Evolutionary conservation across 2,888 invertebrate species (phyloP).

Genomic region (Plagodis pulveraria): DNA sequence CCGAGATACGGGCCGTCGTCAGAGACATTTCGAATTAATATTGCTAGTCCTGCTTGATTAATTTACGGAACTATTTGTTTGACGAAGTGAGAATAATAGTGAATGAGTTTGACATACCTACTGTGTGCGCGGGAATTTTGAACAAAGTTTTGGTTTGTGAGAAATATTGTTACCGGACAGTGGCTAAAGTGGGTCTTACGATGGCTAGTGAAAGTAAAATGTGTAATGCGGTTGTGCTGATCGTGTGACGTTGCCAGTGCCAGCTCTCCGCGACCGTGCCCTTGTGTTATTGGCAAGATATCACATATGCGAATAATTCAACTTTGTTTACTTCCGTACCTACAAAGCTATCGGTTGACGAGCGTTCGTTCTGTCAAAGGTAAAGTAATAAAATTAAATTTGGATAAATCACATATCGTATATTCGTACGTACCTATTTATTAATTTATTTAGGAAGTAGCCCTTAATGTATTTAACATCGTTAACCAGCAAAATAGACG

Average conservation of each 20-base stretch:
- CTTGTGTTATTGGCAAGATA: constrained; percentile 71
- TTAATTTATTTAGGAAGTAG: background rate
- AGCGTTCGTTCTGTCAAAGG: constrained; percentile 29
- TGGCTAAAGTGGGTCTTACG: constrained; percentile 37
- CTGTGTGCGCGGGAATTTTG: constrained; percentile 68
- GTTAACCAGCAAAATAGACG: too few relatives aligned
- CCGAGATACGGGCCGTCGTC: constrained; percentile 10
- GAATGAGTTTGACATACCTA: constrained; percentile 71
- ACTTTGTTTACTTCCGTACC: constrained; percentile 56
- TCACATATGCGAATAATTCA: constrained; percentile 61
- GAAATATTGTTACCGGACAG: constrained; percentile 38
- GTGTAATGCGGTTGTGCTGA: constrained; percentile 60
- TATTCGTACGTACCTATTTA: too few relatives aligned
- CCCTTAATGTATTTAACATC: background rate
- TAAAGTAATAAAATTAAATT: too few relatives aligned
- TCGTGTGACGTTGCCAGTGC: constrained; percentile 57
- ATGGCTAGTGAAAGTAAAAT: constrained; percentile 67
- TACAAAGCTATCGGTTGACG: constrained; percentile 35
- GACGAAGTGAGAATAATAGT: constrained; percentile 34
- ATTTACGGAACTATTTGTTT: constrained; percentile 33
- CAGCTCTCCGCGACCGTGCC: constrained; percentile 50
- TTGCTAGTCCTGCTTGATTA: constrained; percentile 45
- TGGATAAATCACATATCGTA: too few relatives aligned
- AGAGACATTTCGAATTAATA: constrained; percentile 8
- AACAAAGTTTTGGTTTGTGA: constrained; percentile 42